Evolutionary conservation across 2,888 invertebrate genomes (phyloP).

Genomic region (Cheilosia impressa): DNA sequence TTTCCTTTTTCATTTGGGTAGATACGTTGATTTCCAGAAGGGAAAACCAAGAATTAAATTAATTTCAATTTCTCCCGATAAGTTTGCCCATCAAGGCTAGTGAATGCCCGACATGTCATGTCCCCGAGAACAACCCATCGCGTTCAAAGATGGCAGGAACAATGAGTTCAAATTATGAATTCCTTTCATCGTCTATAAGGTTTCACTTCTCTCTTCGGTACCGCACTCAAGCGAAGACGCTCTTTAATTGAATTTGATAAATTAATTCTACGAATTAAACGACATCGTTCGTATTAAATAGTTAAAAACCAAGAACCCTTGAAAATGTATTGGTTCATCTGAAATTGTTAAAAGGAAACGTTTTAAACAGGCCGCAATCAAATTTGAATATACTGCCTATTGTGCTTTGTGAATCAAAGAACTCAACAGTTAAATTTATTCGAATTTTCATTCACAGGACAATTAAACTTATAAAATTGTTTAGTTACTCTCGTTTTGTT

Average conservation of each 20-base stretch:
- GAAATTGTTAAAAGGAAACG: neutral
- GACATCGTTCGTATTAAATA: constrained; percentile 37
- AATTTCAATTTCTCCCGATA: constrained; percentile 64
- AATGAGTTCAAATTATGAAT: constrained; percentile 71
- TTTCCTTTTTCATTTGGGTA: constrained; percentile 23
- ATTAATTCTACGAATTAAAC: constrained; percentile 60
- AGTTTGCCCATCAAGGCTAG: constrained; percentile 51
- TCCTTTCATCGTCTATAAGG: constrained; percentile 45
- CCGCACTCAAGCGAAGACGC: constrained; percentile 47
- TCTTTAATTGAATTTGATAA: constrained; percentile 69
- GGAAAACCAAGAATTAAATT: constrained; percentile 63
- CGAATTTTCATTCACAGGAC: neutral
- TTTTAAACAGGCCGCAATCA: neutral
- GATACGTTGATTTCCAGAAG: constrained; percentile 33
- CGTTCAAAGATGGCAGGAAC: constrained; percentile 58
- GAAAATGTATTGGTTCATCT: neutral
- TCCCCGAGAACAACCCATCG: constrained; percentile 35
- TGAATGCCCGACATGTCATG: constrained; percentile 54
- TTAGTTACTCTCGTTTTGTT: neutral
- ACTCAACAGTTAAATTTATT: constrained; percentile 4
- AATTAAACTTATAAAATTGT: neutral
- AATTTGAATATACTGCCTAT: neutral
- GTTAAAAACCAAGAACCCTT: constrained; percentile 4
- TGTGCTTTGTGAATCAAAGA: neutral
- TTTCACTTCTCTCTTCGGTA: constrained; percentile 21